Evolutionary conservation across 2,797 vertebrate species (phyloP).

Genomic region (Paratrypauchen microcephalus): DNA sequence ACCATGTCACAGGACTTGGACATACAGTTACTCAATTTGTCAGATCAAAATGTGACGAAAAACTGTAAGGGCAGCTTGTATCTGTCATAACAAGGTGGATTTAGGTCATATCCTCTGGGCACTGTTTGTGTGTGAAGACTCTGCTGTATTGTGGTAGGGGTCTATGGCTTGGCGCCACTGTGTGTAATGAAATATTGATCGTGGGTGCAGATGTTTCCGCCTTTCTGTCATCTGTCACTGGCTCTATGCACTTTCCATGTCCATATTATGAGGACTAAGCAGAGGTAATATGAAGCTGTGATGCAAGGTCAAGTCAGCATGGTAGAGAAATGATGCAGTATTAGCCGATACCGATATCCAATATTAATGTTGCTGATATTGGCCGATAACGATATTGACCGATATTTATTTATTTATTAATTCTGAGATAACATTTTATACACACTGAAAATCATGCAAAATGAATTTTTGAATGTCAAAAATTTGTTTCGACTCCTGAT

Average conservation of each 20-base stretch:
- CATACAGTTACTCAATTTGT: constrained; percentile 16
- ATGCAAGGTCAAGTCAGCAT: neutral
- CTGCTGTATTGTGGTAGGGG: constrained; percentile 1
- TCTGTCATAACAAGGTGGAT: constrained; percentile 35
- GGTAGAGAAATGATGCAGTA: neutral
- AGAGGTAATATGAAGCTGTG: neutral
- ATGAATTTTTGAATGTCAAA: too few relatives aligned
- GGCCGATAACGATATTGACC: too few relatives aligned
- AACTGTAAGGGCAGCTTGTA: constrained; percentile 21
- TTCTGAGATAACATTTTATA: too few relatives aligned
- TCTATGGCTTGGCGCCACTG: constrained; percentile 15
- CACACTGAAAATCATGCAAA: too few relatives aligned
- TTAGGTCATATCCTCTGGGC: constrained; percentile 46
- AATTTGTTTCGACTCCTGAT: too few relatives aligned
- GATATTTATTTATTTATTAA: too few relatives aligned
- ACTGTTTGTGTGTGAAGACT: constrained; percentile 28
- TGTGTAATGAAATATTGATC: constrained; percentile 64
- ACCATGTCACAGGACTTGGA: constrained; percentile 22
- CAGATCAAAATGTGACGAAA: constrained; percentile 28
- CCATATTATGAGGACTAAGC: neutral
- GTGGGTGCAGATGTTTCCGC: constrained; percentile 53
- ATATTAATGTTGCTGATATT: too few relatives aligned
- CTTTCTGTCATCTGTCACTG: constrained; percentile 32
- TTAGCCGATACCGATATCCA: too few relatives aligned
- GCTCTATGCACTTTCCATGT: constrained; percentile 14